Conservation (phyloP, 1,140 invertebrate species). For the Trichomalopsis sarcophagae region DNA sequence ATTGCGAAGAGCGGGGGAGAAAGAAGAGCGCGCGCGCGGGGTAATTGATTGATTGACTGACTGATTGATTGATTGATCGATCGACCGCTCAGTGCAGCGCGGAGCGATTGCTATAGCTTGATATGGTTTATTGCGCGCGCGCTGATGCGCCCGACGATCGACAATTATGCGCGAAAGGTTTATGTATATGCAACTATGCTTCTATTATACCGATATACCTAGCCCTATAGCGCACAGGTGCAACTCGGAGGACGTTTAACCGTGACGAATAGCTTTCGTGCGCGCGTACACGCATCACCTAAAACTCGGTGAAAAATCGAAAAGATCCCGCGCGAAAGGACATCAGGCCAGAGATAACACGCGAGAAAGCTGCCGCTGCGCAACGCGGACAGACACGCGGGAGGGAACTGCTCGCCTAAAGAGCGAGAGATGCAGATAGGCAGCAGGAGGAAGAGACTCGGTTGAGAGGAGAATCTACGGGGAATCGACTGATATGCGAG, state of each 20-base stretch:
- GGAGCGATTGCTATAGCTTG: background rate
- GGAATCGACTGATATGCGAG: slow-evolving; percentile 38
- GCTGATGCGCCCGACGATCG: no score
- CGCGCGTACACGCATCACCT: background rate
- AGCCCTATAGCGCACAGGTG: no score
- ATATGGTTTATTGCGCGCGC: slow-evolving; percentile 1
- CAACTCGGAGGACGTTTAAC: no score
- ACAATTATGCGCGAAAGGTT: no score
- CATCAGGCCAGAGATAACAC: slow-evolving; percentile 10
- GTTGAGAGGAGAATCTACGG: slow-evolving; percentile 21
- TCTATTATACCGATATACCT: no score
- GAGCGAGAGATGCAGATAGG: slow-evolving; percentile 12
- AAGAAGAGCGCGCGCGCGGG: background rate
- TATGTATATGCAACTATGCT: no score
- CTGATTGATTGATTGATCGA: slow-evolving; percentile 22
- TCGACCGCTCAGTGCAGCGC: background rate
- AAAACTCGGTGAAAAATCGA: background rate
- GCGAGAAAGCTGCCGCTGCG: slow-evolving; percentile 14
- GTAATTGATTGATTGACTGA: slow-evolving; percentile 20
- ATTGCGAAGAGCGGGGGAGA: background rate
- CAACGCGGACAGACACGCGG: no score
- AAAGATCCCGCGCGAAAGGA: background rate
- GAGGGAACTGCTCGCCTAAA: background rate
- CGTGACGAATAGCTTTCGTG: background rate
- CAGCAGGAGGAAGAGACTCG: background rate